phyloP scores from a whole-genome alignment of 2,888 invertebrate species.

The Cylindroiulus punctatus region DNA sequence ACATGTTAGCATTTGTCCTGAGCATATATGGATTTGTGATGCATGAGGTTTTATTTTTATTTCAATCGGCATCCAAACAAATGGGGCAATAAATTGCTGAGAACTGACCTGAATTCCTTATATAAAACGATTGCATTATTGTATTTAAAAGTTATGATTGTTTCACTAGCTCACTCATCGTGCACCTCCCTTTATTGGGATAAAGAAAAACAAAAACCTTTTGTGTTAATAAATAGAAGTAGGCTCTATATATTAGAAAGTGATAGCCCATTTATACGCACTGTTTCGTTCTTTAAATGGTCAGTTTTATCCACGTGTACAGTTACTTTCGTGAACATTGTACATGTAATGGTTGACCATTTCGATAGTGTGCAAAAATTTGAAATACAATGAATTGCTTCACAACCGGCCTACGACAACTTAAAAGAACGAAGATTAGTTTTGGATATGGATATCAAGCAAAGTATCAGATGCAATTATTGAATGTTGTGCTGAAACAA shows the following conservation, averaged over 20 bases:
- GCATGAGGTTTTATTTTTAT: neutral
- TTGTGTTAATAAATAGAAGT: neutral
- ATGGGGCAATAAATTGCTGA: slow-evolving; percentile 14
- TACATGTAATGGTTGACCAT: neutral
- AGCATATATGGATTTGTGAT: slow-evolving; percentile 4
- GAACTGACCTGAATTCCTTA: neutral
- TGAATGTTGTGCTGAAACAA: neutral
- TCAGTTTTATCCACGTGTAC: neutral
- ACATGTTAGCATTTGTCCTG: neutral
- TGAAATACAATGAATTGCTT: no score
- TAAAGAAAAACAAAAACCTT: slow-evolving; percentile 15
- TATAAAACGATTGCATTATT: slow-evolving; percentile 22
- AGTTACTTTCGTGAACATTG: neutral
- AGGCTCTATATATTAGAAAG: neutral
- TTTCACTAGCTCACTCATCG: neutral
- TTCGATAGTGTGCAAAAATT: neutral
- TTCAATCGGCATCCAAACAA: slow-evolving; percentile 3
- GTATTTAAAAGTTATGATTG: neutral
- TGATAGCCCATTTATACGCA: slow-evolving; percentile 22
- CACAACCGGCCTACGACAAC: no score
- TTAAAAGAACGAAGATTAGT: no score
- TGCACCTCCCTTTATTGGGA: neutral
- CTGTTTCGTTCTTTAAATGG: neutral
- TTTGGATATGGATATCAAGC: no score
- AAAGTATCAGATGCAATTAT: neutral